Evolutionary conservation across 2,797 vertebrate species (phyloP), one percentile per base, ranked within the genome.

Genomic region (Enteromius mattozi): DNA sequence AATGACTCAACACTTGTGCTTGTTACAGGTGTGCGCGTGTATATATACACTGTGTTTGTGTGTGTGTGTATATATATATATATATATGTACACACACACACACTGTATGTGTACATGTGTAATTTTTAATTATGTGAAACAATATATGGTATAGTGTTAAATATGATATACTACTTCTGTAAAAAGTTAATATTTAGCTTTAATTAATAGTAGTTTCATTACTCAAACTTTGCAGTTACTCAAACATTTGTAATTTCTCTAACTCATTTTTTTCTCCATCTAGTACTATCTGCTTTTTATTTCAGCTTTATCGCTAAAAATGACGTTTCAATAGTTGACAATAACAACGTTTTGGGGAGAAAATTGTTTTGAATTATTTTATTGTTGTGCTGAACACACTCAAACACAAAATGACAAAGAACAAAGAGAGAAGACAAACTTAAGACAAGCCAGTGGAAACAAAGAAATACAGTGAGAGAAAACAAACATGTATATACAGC

Each of bases 401-500:
- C 49, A 70, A 77, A 70, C 45, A 77, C 42, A 85, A 56, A 79
- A 47, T 37, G 24, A 72, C 74, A 86, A 42, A 83, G 21, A 74
- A 82, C 63, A 86, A 63, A 75, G n/a, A 69, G 21, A 89, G 74
- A 80, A 78, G 59, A 79, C 82, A n/a, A 63, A 54, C 33, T 74
- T 47, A 63, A 81, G 45, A 9, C 74, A 86, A 75, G 74, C 72
- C 47, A 78, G 33, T 10, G 70, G 6, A 86, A 49, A 49, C 17
- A 72, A 12, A 70, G 56, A 79, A 24, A 78, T 16, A 61, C 56
- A 65, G 37, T 45, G 56, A 76, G 59, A 56, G 24, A 70, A 61
- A 87, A 45, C 40, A n/a, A 66, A 91, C 78, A 83, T 21, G 74
- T 72, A 79, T 87, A 89, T 88, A 91, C 89, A 91, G 80, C 78